Evolutionary conservation across 2,888 invertebrate genomes (phyloP).

Genomic region (Macropis europaea): DNA sequence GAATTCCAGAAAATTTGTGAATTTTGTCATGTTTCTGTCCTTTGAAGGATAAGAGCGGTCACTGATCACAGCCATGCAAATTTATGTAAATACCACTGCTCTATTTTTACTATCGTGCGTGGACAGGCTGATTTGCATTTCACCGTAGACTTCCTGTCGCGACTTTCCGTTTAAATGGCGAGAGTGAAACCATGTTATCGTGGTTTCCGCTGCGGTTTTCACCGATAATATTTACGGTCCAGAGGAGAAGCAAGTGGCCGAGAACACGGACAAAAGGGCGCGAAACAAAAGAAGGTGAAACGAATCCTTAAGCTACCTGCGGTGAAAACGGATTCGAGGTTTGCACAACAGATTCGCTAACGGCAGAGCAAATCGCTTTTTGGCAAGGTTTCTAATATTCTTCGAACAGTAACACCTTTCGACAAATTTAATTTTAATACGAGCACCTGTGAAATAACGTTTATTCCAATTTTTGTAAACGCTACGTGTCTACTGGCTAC

Average conservation of each 20-base stretch:
- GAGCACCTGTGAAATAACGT: not conserved
- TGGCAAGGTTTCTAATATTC: too few species aligned
- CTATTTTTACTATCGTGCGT: too few species aligned
- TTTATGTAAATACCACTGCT: too few species aligned
- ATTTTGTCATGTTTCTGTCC: too few species aligned
- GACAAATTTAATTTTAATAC: too few species aligned
- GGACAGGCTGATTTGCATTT: not conserved
- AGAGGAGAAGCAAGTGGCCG: slow-evolving; percentile 21
- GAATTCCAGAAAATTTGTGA: too few species aligned
- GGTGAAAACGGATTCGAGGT: slow-evolving; percentile 16
- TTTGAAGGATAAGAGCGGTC: too few species aligned
- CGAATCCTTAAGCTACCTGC: slow-evolving; percentile 33
- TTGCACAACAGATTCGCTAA: slow-evolving; percentile 7
- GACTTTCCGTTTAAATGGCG: not conserved
- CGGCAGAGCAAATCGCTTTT: slow-evolving; percentile 4
- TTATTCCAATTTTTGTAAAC: too few species aligned
- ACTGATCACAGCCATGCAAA: too few species aligned
- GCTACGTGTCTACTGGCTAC: too few species aligned
- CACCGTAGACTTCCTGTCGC: not conserved
- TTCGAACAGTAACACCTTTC: too few species aligned
- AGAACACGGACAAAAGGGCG: not conserved
- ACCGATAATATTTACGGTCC: slow-evolving; percentile 41
- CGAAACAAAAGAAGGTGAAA: slow-evolving; percentile 28
- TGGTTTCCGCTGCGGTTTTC: slow-evolving; percentile 40
- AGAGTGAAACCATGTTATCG: not conserved